phyloP scores from a whole-genome alignment of 2,113 vertebrate genomes.

The Onychorhynchus coronatus region DNA sequence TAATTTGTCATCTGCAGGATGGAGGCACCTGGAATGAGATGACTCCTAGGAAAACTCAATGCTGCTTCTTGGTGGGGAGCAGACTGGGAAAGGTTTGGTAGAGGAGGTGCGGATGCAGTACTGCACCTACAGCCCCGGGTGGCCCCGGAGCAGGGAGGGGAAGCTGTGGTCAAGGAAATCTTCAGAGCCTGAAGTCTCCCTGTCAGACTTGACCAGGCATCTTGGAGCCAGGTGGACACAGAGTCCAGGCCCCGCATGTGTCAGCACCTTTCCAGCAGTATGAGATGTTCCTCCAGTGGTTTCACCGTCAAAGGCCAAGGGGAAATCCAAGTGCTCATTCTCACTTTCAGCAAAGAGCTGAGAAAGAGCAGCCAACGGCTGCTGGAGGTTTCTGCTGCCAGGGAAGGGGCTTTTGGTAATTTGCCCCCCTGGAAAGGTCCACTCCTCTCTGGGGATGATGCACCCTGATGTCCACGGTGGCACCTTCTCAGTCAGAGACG shows the following conservation, averaged over 20 bases:
- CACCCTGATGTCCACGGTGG: neutral
- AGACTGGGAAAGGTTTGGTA: neutral
- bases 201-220: fast-evolving
- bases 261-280: neutral
- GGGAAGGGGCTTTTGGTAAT: neutral
- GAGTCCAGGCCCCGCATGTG: neutral
- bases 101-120: neutral
- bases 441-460: neutral
- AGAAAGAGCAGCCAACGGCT: neutral
- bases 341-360: fast-evolving
- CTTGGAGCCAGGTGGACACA: neutral
- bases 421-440: neutral
- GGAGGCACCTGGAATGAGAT: neutral
- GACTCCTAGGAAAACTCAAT: neutral
- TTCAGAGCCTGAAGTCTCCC: neutral
- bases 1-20: conserved; percentile 44
- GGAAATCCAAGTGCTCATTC: neutral
- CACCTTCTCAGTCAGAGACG: neutral
- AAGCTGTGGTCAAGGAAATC: neutral
- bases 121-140: fast-evolving
- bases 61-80: neutral
- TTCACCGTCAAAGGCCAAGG: neutral
- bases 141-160: neutral
- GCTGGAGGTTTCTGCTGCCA: neutral
- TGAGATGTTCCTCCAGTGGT: neutral